A percentile compares a stretch with the other conserved stretches of the same genome.
These are phyloP conservation scores for Struthio camelus DNA, from an alignment of 2,113 vertebrate species.

Conservation along the genomic window DNA sequence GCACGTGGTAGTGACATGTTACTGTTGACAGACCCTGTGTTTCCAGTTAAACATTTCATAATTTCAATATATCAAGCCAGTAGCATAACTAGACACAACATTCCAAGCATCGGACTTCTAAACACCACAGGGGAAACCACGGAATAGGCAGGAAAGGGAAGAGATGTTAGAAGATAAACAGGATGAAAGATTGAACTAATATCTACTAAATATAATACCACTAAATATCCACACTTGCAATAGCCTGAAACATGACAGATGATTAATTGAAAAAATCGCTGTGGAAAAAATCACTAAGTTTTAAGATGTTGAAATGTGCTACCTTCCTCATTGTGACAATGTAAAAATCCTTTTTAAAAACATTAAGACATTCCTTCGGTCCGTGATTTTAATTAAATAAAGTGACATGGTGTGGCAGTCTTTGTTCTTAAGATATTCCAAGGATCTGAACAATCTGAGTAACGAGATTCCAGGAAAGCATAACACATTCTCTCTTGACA, in stretches of 20 bases:
- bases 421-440: neutral
- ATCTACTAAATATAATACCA: too few relatives aligned
- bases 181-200: neutral
- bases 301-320: neutral
- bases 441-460: neutral
- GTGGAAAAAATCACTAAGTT: neutral
- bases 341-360: neutral
- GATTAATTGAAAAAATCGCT: neutral
- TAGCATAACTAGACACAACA: rapidly evolving
- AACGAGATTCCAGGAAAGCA: neutral
- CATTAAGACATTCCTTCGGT: neutral
- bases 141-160: neutral
- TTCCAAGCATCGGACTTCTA: neutral
- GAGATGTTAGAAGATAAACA: neutral
- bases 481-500: neutral
- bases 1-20: rapidly evolving
- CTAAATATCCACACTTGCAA: neutral
- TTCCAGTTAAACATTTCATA: neutral
- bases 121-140: neutral
- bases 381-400: neutral
- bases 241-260: neutral
- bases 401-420: too few relatives aligned
- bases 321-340: neutral
- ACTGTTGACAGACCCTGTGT: too few relatives aligned
- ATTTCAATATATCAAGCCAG: neutral